Percentiles rank a stretch among this genome's conserved stretches.
These are phyloP conservation scores for Gallinago undulata DNA, from an alignment of 2,113 vertebrate species.

Conservation along the genomic window DNA sequence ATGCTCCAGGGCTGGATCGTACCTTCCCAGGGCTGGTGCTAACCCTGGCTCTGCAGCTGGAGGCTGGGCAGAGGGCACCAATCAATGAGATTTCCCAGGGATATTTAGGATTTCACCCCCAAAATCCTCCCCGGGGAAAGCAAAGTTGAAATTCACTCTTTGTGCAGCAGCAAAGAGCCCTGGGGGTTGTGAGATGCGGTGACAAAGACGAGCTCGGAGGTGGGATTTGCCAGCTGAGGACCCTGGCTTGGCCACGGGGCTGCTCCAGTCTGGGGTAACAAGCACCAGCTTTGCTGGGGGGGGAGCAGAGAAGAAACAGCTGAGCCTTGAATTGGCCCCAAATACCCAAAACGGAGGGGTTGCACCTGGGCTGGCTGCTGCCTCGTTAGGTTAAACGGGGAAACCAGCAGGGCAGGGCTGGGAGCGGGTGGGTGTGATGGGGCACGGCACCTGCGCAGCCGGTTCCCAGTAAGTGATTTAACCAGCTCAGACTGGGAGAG, in stretches of 20 bases:
- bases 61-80: background rate
- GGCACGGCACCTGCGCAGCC: background rate
- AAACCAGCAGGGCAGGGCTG: background rate
- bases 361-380: background rate
- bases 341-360: accelerated
- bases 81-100: background rate
- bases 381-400: accelerated
- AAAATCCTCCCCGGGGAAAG: background rate
- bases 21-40: accelerated
- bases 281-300: background rate
- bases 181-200: accelerated
- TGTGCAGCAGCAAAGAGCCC: accelerated
- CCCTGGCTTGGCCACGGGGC: background rate
- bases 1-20: background rate
- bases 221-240: background rate
- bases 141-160: background rate
- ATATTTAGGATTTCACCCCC: background rate
- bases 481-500: background rate
- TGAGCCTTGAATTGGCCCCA: background rate
- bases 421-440: background rate
- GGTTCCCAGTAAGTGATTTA: background rate
- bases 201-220: background rate
- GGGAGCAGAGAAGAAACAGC: background rate
- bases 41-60: accelerated
- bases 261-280: background rate